Conservation (phyloP, 1,140 invertebrate genomes). For the Trypoxylus dichotomus region DNA sequence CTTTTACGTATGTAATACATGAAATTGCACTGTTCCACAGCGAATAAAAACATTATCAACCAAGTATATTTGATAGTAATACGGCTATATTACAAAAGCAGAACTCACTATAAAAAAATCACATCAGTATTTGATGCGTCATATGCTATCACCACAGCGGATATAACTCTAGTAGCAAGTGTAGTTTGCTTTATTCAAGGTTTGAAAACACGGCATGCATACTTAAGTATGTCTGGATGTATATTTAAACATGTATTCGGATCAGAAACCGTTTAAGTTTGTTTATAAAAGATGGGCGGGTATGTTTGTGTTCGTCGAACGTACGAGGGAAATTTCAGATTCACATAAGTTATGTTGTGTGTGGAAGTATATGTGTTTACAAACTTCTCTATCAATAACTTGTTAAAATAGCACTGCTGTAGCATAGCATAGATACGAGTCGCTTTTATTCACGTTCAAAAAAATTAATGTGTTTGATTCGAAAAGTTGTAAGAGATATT, state of each 20-base stretch:
- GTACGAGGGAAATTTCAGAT: background rate
- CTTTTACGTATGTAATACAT: background rate
- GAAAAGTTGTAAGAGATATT: too few species aligned
- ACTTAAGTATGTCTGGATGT: slow-evolving; percentile 7
- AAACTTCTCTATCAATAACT: background rate
- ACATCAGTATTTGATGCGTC: background rate
- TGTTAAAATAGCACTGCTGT: too few species aligned
- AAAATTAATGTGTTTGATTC: background rate
- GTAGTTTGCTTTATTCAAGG: slow-evolving; percentile 15
- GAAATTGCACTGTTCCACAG: background rate
- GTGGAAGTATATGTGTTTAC: background rate
- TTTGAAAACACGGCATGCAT: slow-evolving; percentile 17
- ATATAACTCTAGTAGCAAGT: slow-evolving; percentile 16
- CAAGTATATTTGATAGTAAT: background rate
- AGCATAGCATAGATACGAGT: too few species aligned
- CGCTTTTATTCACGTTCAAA: background rate
- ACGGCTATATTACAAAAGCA: background rate
- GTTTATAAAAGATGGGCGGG: background rate
- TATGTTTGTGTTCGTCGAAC: background rate
- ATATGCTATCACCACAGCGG: slow-evolving; percentile 9
- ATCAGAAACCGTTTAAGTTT: background rate
- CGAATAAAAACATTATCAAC: background rate
- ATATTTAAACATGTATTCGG: slow-evolving; percentile 5
- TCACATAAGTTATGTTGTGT: background rate
- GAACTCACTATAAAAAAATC: background rate